Base-by-base conservation (phyloP, 92 coral and sea anemone genomes). In the Pocillopora grandis region DNA sequence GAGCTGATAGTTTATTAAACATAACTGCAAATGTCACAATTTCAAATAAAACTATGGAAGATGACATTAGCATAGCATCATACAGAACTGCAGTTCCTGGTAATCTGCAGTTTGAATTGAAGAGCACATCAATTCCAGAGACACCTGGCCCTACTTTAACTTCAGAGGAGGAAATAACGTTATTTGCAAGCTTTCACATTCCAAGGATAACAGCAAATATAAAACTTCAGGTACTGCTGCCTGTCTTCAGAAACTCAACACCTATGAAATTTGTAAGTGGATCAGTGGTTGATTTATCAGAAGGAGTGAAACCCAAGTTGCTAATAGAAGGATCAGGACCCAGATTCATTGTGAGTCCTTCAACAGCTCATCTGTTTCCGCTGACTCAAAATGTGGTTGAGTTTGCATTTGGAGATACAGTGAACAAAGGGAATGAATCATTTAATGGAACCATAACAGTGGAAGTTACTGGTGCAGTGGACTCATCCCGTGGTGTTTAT, bases 131-230 rank as follows among this genome's bases (percentile, higher is more conserved):
- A 23, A 23, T 90, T 55, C 36, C 61, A 1, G 85, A 80, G 81
- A 96, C 99, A 23, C 95, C 94, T 58, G 86, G 84, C 11, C 35
- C 77, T 13, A 62, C 67, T 20, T 72, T 96, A 4, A 90, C 98
- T 23, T 76, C 88, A 20, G 91, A 90, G 16, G 99, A 96, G 75
- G 88, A 83, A 69, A 81, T 94, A 13, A 72, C 49, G 10, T 71
- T 94, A n/a, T 8, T 71, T 52, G 86, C 87, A 56, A 79, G 84
- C 19, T 87, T 96, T 27, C 76, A 77, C 19, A 48, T 94, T 35
- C 99, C 99, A 1, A 92, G 92, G 64, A 65, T 96, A 65, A 92
- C 98, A 20, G 87, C 95, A 67, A 79, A 87, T 48, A 23, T 96
- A 42, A 79, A 81, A 58, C 89, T 94, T 10, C 56, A 48, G 16